Percentiles rank a stretch among this genome's conserved stretches.
phyloP scores from a whole-genome alignment of 2,888 invertebrate species.

The Neria commutata region DNA sequence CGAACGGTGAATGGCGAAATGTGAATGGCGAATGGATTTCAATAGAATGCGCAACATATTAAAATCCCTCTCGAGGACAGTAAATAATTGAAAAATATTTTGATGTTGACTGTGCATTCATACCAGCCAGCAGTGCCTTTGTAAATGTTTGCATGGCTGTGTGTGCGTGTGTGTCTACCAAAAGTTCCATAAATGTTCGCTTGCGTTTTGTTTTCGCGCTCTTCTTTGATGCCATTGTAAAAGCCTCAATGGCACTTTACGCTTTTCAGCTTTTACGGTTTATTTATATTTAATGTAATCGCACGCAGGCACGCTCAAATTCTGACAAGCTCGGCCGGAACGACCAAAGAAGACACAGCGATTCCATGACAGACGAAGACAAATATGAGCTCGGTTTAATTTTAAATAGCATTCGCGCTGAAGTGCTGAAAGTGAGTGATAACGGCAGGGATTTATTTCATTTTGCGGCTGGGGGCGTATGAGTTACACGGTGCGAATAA shows the following conservation, averaged over 20 bases:
- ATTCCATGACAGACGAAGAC: constrained; percentile 22
- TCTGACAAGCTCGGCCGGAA: not conserved
- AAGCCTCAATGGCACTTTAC: too few relatives aligned
- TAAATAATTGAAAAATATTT: constrained; percentile 2
- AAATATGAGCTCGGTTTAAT: constrained; percentile 20
- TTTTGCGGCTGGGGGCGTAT: too few relatives aligned
- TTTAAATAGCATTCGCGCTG: constrained; percentile 18
- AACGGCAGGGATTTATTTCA: too few relatives aligned
- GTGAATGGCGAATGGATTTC: not conserved
- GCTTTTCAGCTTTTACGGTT: not conserved
- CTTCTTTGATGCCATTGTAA: not conserved
- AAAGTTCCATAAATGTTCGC: not conserved
- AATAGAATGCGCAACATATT: constrained; percentile 2
- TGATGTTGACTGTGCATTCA: not conserved
- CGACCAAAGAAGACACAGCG: constrained; percentile 1
- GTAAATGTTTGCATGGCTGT: not conserved
- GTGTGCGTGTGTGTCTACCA: not conserved
- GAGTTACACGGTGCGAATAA: too few relatives aligned
- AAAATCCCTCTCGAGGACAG: not conserved
- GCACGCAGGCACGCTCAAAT: not conserved
- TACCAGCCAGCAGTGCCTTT: too few relatives aligned
- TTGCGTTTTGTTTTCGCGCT: not conserved
- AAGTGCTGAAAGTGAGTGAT: not conserved
- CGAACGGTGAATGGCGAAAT: not conserved
- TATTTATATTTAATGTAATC: not conserved